Evolutionary conservation across 1,140 invertebrate species (phyloP), one percentile per base, ranked within the genome.

Genomic region (Tetranychus cinnabarinus): DNA sequence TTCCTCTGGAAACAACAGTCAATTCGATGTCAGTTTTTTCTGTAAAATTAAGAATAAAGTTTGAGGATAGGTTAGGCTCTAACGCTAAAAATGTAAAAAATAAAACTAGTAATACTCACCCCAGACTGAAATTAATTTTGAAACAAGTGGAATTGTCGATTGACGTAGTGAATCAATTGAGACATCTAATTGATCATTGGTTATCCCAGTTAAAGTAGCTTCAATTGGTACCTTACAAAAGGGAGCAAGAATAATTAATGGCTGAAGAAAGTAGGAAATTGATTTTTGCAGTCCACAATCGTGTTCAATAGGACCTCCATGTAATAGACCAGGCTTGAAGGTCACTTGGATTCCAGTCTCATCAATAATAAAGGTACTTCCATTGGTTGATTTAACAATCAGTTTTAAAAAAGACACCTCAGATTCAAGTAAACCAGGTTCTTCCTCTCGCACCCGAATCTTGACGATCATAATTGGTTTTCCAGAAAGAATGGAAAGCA

Each of bases 331-430:
- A 8, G 95, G 95, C 67, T 81, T 81, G 71, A 84, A 97, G 69
- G 81, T 83, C 5, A 97, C 72, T 61, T 77, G 79, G 13, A 93
- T 97, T 34, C 77, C 93, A 15, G 89, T 91, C 74, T 91, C 84
- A 72, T 85, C 91, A 0, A 97, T 77, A 71, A 92, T 83, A 65
- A 95, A 81, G 66, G 80, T 79, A 1, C 88, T 84, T 12, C 93
- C 93, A 77, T 97, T 97, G 34, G 90, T 93, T 10, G 97, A 74
- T 76, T 89, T 90, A 66, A 96, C 89, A 56, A 98, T 67, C 23
- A 98, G 71, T 48, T 86, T 77, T 55, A 97, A 81, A 57, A 97
- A 79, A 76, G 80, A 92, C 2, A 90, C 81, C 80, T 97, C 93
- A 72, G 82, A 90, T 70, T 95, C 91, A 77, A 68, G 77, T n/a